These are phyloP conservation scores for Pagetopsis macropterus DNA, from an alignment of 2,797 vertebrate species.

Conservation along the genomic window DNA sequence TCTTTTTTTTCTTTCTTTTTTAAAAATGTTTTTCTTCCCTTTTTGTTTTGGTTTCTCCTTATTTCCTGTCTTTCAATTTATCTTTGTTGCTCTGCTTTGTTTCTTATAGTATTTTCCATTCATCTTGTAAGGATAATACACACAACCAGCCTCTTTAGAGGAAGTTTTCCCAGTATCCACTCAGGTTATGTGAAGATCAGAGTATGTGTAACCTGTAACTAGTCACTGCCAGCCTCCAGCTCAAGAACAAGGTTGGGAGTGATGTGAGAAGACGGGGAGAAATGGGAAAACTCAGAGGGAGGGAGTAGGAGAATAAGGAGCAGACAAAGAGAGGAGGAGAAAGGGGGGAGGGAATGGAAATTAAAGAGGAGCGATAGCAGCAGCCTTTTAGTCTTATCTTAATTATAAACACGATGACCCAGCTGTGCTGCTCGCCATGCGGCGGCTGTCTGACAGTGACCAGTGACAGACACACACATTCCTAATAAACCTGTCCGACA, in stretches of 20 bases:
- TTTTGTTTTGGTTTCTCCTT: background rate
- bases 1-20: no score
- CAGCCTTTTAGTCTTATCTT: slow-evolving; percentile 66
- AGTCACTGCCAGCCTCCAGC: slow-evolving; percentile 1
- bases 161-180: slow-evolving; percentile 33
- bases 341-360: slow-evolving; percentile 21
- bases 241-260: background rate
- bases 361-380: slow-evolving; percentile 61
- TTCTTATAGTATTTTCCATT: background rate
- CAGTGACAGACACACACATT: slow-evolving; percentile 38
- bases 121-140: slow-evolving; percentile 29
- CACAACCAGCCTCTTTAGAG: slow-evolving; percentile 35
- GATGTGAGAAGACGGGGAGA: background rate
- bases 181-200: slow-evolving; percentile 43
- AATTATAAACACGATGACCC: slow-evolving; percentile 78
- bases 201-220: slow-evolving; percentile 21
- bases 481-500: slow-evolving; percentile 66
- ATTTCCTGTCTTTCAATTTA: background rate
- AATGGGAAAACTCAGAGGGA: background rate
- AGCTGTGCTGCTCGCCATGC: slow-evolving; percentile 48
- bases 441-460: slow-evolving; percentile 16
- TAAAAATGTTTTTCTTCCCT: background rate
- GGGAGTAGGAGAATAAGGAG: background rate
- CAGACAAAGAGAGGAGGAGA: slow-evolving; percentile 20
- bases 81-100: background rate